Percentiles rank a stretch among this genome's conserved stretches.
These are phyloP conservation scores for Huso huso DNA, from an alignment of 2,797 vertebrate genomes.

Conservation along the genomic window DNA sequence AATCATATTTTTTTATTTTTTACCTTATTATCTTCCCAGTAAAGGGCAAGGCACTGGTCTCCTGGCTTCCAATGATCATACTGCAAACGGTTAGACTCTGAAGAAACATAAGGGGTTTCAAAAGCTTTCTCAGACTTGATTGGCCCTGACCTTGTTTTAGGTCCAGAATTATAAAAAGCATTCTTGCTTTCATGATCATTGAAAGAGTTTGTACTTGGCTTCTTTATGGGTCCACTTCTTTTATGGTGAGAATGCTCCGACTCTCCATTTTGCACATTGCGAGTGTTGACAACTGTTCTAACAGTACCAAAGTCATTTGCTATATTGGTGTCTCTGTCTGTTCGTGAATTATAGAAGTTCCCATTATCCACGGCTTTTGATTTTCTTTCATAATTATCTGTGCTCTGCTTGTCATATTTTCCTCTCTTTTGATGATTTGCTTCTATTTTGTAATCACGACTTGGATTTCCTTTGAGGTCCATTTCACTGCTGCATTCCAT, in stretches of 20 bases:
- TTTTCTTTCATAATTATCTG: conserved; percentile 65
- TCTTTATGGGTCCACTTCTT: conserved; percentile 85
- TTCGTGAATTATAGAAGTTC: conserved; percentile 56
- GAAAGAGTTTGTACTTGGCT: conserved; percentile 46
- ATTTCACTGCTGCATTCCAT: conserved; percentile 42
- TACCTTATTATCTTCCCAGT: conserved; percentile 98
- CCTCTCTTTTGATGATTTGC: conserved; percentile 70
- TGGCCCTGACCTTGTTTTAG: conserved; percentile 78
- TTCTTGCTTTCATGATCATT: conserved; percentile 64
- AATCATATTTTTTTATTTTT: conserved; percentile 8
- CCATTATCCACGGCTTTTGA: conserved; percentile 58
- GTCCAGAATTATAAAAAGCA: conserved; percentile 61
- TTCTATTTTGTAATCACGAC: conserved; percentile 57
- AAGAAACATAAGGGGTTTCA: conserved; percentile 41
- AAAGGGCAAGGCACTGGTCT: conserved; percentile 79
- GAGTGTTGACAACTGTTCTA: conserved; percentile 49
- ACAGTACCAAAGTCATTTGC: conserved; percentile 51
- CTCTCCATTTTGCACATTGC: conserved; percentile 76
- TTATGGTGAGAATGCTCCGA: conserved; percentile 63
- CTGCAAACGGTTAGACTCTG: conserved; percentile 37
- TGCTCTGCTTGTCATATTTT: conserved; percentile 68
- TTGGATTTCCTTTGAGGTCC: conserved; percentile 59
- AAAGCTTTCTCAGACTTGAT: conserved; percentile 72
- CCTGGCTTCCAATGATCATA: conserved; percentile 67
- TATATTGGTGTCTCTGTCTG: conserved; percentile 56